A percentile compares a stretch with the other conserved stretches of the same genome.
Conservation (phyloP, 1,140 invertebrate species). For the Micrasema minimum region DNA sequence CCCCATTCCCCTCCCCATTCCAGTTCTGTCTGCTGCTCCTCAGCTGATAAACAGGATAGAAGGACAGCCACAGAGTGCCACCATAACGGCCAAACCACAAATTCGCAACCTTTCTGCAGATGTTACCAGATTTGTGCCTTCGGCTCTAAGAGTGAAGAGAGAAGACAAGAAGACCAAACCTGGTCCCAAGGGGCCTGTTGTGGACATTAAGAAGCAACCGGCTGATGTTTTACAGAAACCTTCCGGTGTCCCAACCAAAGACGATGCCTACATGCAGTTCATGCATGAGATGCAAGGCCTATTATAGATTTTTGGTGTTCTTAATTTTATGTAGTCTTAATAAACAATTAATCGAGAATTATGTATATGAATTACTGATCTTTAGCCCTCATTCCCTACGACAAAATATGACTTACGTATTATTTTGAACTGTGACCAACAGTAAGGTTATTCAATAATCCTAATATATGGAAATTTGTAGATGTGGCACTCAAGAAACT, state of each 20-base stretch:
- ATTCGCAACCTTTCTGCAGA: conserved; percentile 94
- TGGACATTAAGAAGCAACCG: conserved; percentile 56
- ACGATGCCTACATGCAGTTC: conserved; percentile 97
- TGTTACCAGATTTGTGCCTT: conserved; percentile 94
- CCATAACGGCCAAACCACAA: conserved; percentile 95
- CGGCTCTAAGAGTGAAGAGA: conserved; percentile 88
- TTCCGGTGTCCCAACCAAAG: conserved; percentile 81
- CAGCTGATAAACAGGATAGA: conserved; percentile 80
- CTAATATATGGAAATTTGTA: no score
- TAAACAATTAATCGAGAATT: not conserved
- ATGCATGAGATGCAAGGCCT: conserved; percentile 98
- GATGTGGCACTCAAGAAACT: no score
- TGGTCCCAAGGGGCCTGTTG: conserved; percentile 59
- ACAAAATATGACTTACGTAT: no score
- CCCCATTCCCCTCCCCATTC: conserved; percentile 68
- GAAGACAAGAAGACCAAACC: conserved; percentile 74
- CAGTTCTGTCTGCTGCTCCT: conserved; percentile 83
- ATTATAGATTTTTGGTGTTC: conserved; percentile 68
- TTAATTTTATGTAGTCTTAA: conserved; percentile 1
- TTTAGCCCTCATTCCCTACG: no score
- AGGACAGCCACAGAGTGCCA: conserved; percentile 73
- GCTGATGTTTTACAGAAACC: conserved; percentile 43
- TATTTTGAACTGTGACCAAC: no score
- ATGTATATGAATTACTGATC: not conserved
- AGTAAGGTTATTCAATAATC: no score